Conservation (phyloP, 2,113 vertebrate genomes). For the Hemicordylus capensis region DNA sequence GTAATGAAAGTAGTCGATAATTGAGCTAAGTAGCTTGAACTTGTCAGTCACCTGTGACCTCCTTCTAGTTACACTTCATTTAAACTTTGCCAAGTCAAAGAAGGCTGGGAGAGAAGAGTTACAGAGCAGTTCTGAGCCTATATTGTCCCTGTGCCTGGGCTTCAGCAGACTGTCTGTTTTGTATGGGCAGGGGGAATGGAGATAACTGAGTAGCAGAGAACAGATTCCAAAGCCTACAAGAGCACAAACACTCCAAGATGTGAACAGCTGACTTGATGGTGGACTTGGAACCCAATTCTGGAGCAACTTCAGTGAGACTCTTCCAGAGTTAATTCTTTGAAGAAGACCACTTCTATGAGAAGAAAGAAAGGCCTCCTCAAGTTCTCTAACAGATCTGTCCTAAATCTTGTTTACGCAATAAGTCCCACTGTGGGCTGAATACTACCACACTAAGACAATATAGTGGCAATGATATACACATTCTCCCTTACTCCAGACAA, state of each 20-base stretch:
- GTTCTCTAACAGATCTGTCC: not conserved
- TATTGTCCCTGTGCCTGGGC: not conserved
- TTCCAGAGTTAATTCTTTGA: not conserved
- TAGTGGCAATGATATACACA: too few species aligned
- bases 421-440: too few species aligned
- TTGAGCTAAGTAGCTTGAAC: slow-evolving; percentile 74
- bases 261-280: not conserved
- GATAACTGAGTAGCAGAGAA: not conserved
- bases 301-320: not conserved
- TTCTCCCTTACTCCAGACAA: too few species aligned
- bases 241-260: not conserved
- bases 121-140: not conserved
- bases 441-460: too few species aligned
- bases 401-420: too few species aligned
- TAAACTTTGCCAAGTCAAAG: slow-evolving; percentile 44
- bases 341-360: not conserved
- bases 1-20: slow-evolving; percentile 73
- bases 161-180: not conserved
- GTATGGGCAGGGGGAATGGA: slow-evolving; percentile 10
- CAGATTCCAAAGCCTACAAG: not conserved
- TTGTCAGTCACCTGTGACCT: slow-evolving; percentile 73
- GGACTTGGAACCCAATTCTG: not conserved
- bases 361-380: not conserved
- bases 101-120: not conserved
- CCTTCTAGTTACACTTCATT: slow-evolving; percentile 53